Conservation (phyloP, 2,888 invertebrate genomes). For the Amorpha juglandis region DNA sequence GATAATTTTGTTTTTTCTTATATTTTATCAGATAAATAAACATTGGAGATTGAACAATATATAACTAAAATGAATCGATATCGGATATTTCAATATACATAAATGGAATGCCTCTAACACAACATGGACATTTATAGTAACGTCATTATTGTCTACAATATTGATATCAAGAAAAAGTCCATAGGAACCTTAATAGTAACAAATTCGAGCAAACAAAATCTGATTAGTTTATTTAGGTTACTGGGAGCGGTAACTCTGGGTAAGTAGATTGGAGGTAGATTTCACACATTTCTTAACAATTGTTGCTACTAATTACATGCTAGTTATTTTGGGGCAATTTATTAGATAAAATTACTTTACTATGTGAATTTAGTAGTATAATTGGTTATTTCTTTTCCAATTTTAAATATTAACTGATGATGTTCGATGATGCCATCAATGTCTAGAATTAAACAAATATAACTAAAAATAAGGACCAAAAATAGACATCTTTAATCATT, state of each 20-base stretch:
- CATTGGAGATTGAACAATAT: background rate
- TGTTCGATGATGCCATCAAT: no score
- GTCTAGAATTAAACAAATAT: no score
- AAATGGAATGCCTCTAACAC: no score
- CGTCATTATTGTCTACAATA: background rate
- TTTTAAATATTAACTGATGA: no score
- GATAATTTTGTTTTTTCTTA: no score
- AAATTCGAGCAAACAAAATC: background rate
- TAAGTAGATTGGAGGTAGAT: slow-evolving; percentile 25
- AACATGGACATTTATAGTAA: background rate
- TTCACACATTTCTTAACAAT: background rate
- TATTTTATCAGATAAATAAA: no score
- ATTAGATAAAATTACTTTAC: background rate
- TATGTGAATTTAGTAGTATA: slow-evolving; percentile 18
- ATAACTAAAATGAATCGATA: background rate
- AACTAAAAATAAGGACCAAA: no score
- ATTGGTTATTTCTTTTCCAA: no score
- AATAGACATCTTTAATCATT: no score
- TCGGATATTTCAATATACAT: background rate
- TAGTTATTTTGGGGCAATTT: slow-evolving; percentile 23
- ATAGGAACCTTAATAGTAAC: background rate
- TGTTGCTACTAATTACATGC: background rate
- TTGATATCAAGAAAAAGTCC: background rate
- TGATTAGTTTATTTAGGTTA: background rate
- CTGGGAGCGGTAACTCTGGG: background rate